Evolutionary conservation across 2,797 vertebrate genomes (phyloP), one percentile per base, ranked within the genome.

Genomic region (Gallinago solitaria): DNA sequence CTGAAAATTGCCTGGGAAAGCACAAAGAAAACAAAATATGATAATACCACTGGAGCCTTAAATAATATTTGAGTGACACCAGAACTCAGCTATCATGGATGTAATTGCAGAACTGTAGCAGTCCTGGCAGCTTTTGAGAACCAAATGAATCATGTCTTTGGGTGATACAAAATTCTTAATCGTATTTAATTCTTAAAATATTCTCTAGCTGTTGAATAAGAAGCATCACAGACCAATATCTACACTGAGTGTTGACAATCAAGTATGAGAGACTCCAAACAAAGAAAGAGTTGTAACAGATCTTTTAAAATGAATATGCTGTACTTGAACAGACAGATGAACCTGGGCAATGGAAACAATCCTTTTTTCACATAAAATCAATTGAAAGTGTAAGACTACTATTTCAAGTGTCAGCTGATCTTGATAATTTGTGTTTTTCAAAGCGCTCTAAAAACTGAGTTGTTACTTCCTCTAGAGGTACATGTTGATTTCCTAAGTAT

Each of bases 1-100:
- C 83, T 96, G 82, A 70, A 94, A 86, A 76, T 90, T 90, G 71
- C 84, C 68, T 93, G 87, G 83, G 89, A 93, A 93, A 92, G 43
- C 91, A 82, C 14, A 41, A 81, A 73, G 57, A 73, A 83, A 91
- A 78, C 63, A 89, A 79, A 88, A 65, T 41, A 50, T 8, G 35
- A 23, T 95, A 69, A 70, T 93, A 85, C 27, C 47, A 53, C 51
- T 85, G 43, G 51, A 78, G 45, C 75, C 50, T 89, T 85, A 87
- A 83, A 78, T 92, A 91, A 85, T 48, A 12, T 82, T 45, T 80
- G 64, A 89, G 37, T 95, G 90, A 95, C 75, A 91, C 50, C 48
- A 50, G 6, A 69, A 92, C 64, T 85, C 64, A 93, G 64, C 74
- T 92, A 70, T 67, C 39, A 18, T 93, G 53, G 57, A 90, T 84